Base-by-base conservation (phyloP, 2,888 invertebrate genomes). In the Laspeyria flexula region DNA sequence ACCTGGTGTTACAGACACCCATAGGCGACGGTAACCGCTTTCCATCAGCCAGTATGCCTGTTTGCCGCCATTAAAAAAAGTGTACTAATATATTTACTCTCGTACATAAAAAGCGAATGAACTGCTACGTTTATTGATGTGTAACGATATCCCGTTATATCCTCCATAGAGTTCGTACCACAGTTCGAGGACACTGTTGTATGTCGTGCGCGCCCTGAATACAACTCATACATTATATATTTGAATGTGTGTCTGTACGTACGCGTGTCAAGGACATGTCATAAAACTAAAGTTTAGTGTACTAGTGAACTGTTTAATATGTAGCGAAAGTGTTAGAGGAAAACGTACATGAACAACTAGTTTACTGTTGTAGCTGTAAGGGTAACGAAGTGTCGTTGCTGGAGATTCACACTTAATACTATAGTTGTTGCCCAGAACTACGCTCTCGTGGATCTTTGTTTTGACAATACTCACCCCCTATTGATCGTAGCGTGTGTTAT, bases 171-270 rank as follows among this genome's bases (percentile, higher is more conserved):
- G 49, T 2, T 44, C 55, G 56, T 55, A 46, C 57, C 25, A 54
- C 55, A 45, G 47, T 66, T 68, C 60, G 61, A 61, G 73, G 71
- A 37, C 67, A 47, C 60, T 41, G 42, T 18, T 44, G 66, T 68
- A 51, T 67, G 72, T 52, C 73, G 73, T 71, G 68, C 77, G 82
- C 79, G 76, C 50, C 54, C 77, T 70, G 77, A 77, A 82, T 83
- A 77, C 42, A 54, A 50, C 33, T 42, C 35, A 18, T 9, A 33
- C 23, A 23, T 34, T 29, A 41, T 11, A 40, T 33, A 25, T 25
- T 12, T 11, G 15, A 27, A 47, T 35, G 13, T 41, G 35, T 18
- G 18, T 13, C 2, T 16, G 4, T 29, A 38, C 39, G 62, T 54
- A 40, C 29, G 27, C 38, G 43, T 61, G 67, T 72, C 74, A 77